Percentiles rank a stretch among this genome's conserved stretches.
These are phyloP conservation scores for Rhysida immarginata DNA, from an alignment of 1,140 invertebrate species.

Conservation along the genomic window DNA sequence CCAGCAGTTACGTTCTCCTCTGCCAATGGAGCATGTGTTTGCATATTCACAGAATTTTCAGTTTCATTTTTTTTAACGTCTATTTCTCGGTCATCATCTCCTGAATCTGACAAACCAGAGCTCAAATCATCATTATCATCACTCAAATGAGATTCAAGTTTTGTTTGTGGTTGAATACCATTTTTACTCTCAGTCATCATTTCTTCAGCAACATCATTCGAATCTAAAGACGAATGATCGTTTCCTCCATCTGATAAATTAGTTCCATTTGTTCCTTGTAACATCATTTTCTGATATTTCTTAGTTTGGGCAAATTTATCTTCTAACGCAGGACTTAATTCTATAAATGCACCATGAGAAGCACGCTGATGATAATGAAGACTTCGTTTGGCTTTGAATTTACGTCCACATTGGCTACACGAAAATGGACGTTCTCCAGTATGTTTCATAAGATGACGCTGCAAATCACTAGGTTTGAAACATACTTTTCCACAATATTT, in stretches of 20 bases:
- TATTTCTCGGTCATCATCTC: neutral
- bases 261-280: neutral
- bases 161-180: neutral
- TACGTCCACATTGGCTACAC: slow-evolving; percentile 19
- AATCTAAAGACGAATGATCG: neutral
- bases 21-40: neutral
- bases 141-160: neutral
- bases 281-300: slow-evolving; percentile 6
- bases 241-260: neutral
- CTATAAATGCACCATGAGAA: slow-evolving; percentile 13
- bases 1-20: too few species aligned
- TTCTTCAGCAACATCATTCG: too few species aligned
- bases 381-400: slow-evolving; percentile 14
- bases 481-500: slow-evolving; percentile 7
- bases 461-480: slow-evolving; percentile 15
- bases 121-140: slow-evolving; percentile 2
- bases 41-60: neutral
- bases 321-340: slow-evolving; percentile 13
- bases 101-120: slow-evolving; percentile 1
- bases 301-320: slow-evolving; percentile 5
- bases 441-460: slow-evolving; percentile 17
- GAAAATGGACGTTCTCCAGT: slow-evolving; percentile 27
- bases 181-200: too few species aligned
- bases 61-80: neutral
- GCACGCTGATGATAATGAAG: slow-evolving; percentile 17